Conservation (phyloP, 1,140 invertebrate species). For the Drosophila melanica region DNA sequence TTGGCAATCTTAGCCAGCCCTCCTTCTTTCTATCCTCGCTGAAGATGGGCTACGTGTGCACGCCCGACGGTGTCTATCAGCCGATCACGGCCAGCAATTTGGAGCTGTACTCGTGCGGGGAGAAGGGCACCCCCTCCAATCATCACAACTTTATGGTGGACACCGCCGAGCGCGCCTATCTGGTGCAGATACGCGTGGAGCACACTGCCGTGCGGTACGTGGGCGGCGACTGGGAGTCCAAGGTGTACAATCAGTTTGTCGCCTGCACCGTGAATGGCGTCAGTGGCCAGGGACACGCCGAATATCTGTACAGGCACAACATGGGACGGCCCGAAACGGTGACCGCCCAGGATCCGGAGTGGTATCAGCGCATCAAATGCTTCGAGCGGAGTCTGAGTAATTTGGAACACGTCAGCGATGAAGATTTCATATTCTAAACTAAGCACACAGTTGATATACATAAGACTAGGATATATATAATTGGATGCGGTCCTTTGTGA, state of each 20-base stretch:
- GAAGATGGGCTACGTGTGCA: slow-evolving; percentile 75
- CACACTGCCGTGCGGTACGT: slow-evolving; percentile 63
- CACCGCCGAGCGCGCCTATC: slow-evolving; percentile 58
- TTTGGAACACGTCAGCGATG: slow-evolving; percentile 41
- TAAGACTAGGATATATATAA: background rate
- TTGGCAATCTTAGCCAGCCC: slow-evolving; percentile 78
- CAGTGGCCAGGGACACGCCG: slow-evolving; percentile 70
- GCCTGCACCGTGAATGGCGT: slow-evolving; percentile 75
- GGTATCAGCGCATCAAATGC: slow-evolving; percentile 73
- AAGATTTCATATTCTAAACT: slow-evolving; percentile 64
- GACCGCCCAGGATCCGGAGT: slow-evolving; percentile 60
- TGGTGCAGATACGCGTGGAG: slow-evolving; percentile 71
- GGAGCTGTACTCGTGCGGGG: slow-evolving; percentile 76
- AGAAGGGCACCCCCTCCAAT: slow-evolving; percentile 71
- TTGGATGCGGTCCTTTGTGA: background rate
- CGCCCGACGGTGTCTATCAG: slow-evolving; percentile 50
- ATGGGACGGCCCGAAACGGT: slow-evolving; percentile 61
- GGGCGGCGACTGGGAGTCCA: slow-evolving; percentile 78
- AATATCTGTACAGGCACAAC: slow-evolving; percentile 70
- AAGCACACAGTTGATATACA: background rate
- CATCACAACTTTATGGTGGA: slow-evolving; percentile 78
- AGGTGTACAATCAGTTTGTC: slow-evolving; percentile 80
- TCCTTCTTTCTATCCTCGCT: slow-evolving; percentile 77
- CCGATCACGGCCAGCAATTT: slow-evolving; percentile 76
- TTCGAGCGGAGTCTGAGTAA: slow-evolving; percentile 67